A percentile compares a stretch with the other conserved stretches of the same genome.
These are phyloP conservation scores for Chalcis sispes DNA, from an alignment of 2,888 invertebrate species.

Conservation along the genomic window DNA sequence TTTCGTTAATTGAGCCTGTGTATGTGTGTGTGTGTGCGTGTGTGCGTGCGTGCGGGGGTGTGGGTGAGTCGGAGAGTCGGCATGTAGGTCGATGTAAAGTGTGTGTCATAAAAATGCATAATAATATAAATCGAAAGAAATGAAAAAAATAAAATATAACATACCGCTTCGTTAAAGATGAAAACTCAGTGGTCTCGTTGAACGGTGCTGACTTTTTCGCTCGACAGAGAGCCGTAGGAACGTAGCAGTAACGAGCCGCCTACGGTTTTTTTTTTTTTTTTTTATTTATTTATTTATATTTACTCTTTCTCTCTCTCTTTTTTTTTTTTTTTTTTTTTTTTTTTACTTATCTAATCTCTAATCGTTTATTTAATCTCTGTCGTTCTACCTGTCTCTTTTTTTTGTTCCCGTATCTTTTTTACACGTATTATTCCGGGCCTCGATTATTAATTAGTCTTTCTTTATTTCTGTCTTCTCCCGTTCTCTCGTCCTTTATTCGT, in stretches of 20 bases:
- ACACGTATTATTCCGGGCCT: no score
- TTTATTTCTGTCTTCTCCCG: slow-evolving; percentile 7
- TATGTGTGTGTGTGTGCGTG: neutral
- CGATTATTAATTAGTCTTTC: no score
- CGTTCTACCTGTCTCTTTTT: neutral
- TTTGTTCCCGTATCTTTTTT: slow-evolving; percentile 12
- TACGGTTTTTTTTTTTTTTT: slow-evolving; percentile 12
- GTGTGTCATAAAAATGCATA: slow-evolving; percentile 36
- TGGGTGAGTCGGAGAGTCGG: neutral
- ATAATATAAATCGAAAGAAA: slow-evolving; percentile 54
- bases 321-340: slow-evolving; percentile 7
- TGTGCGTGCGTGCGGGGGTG: neutral
- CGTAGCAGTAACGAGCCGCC: slow-evolving; percentile 16
- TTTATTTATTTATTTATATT: neutral
- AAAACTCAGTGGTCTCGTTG: slow-evolving; percentile 70
- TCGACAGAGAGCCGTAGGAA: slow-evolving; percentile 47
- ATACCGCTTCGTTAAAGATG: slow-evolving; percentile 74
- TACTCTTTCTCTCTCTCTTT: no score
- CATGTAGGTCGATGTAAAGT: no score
- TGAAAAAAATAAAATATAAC: slow-evolving; percentile 74
- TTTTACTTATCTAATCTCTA: neutral
- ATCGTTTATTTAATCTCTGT: no score
- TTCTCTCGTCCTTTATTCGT: slow-evolving; percentile 4
- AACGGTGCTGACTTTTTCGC: slow-evolving; percentile 71
- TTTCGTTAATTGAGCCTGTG: no score